Percentiles rank a stretch among this genome's conserved stretches.
Conservation (phyloP, 2,113 vertebrate species). For the Hipposideros armiger region DNA sequence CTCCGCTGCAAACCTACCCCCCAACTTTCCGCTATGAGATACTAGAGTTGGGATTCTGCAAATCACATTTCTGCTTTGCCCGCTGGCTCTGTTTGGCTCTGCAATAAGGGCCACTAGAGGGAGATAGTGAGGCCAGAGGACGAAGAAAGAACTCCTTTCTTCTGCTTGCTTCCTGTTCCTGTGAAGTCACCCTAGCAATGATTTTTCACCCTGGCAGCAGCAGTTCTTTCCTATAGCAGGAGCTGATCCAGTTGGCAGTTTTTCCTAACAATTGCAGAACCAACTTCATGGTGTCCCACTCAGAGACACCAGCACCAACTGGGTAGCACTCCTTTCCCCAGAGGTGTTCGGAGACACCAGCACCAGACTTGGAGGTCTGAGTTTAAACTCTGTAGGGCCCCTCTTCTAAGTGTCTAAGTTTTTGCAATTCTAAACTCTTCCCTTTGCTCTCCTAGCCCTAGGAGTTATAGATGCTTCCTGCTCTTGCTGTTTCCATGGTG, state of each 20-base stretch:
- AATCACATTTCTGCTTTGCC: not conserved
- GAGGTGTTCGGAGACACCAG: not conserved
- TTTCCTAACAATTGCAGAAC: not conserved
- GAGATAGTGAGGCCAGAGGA: conserved; percentile 39
- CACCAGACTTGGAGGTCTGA: not conserved
- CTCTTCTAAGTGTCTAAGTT: not conserved
- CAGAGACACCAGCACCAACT: conserved; percentile 2
- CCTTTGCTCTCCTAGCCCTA: not conserved
- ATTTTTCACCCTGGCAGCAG: not conserved
- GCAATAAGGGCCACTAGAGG: conserved; percentile 66
- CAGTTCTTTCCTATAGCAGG: not conserved
- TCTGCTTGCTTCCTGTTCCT: conserved; percentile 16
- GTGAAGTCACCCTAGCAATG: not conserved
- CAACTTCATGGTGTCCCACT: not conserved
- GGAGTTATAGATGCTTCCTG: not conserved
- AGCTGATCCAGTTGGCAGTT: not conserved
- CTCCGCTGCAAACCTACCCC: not conserved
- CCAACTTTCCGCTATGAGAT: not conserved
- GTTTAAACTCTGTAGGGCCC: not conserved
- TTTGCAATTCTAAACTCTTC: not conserved
- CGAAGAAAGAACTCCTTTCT: not conserved
- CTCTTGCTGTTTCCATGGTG: not conserved
- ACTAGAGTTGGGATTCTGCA: not conserved
- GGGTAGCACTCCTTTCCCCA: not conserved
- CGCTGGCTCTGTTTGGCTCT: not conserved